Evolutionary conservation across 2,888 invertebrate species (phyloP), one percentile per base, ranked within the genome.

Genomic region (Cheilosia scutellata): DNA sequence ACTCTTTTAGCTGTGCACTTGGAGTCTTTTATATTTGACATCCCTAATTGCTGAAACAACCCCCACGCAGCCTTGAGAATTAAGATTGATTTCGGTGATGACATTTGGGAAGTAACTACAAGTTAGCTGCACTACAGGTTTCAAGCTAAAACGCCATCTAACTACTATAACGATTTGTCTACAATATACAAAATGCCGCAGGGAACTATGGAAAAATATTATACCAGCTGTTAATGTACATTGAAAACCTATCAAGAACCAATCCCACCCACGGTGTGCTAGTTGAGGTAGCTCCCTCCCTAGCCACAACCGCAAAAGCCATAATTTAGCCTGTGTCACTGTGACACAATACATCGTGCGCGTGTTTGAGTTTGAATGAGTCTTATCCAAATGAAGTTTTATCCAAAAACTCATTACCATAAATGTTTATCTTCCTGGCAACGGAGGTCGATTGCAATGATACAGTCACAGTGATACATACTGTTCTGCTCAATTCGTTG

Each of bases 401-500:
- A 84, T 51, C 75, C 75, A 49, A 70, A 84, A 80, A 75, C 80
- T 80, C 84, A 84, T 84, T 80, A 84, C 75, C 84, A 80, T 84
- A 80, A 84, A 84, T 75, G 40, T 80, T 80, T 80, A 84, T 84
- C 84, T 65, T 84, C 79, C 70, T 84, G 71, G 58, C 75, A 70
- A 47, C 31, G 58, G 84, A 79, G 84, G 84, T 76, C 75, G 84
- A 84, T 74, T 84, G 57, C 58, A 71, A 33, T 65, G 70, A 70
- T 60, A 66, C 55, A 72, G 51, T 71, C 72, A 60, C 72, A 37
- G 37, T 11, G 4, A 11, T 37, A 7, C 33, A 47, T 16, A 47
- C 47, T 16, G 16, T 16, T 16, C 47, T 20, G 47, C 63, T 60
- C 57, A 57, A 79, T 74, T 74, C 51, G 66, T 58, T 79, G 51